Percentiles rank a stretch among this genome's conserved stretches.
Evolutionary conservation across 2,113 vertebrate genomes (phyloP).

Genomic region (Australoheros scitulus): DNA sequence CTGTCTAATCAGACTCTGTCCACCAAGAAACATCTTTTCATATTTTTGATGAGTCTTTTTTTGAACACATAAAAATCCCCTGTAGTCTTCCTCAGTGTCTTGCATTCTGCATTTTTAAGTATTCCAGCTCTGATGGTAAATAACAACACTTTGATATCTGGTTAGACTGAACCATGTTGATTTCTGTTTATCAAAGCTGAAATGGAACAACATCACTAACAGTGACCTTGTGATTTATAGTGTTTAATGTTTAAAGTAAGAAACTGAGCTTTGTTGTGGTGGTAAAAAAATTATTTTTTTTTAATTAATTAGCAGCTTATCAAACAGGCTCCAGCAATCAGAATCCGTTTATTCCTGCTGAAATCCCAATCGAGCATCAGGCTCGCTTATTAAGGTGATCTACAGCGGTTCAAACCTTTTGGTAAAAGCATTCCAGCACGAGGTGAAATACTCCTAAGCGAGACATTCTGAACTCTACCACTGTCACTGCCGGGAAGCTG

Average conservation of each 20-base stretch:
- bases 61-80: not conserved
- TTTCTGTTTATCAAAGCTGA: not conserved
- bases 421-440: not conserved
- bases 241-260: not conserved
- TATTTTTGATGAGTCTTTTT: not conserved
- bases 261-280: not conserved
- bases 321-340: not conserved
- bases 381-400: not conserved
- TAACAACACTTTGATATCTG: not conserved
- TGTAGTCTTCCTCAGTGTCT: not conserved
- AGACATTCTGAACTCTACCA: not conserved
- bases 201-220: not conserved
- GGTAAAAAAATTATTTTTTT: no score
- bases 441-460: slow-evolving; percentile 1
- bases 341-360: not conserved
- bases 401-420: not conserved
- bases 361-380: not conserved
- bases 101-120: not conserved
- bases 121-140: not conserved
- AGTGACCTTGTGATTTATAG: not conserved
- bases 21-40: not conserved
- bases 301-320: not conserved
- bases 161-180: not conserved
- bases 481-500: not conserved
- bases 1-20: slow-evolving; percentile 1